phyloP scores from a whole-genome alignment of 1,140 invertebrate genomes.

The Apolygus lucorum region DNA sequence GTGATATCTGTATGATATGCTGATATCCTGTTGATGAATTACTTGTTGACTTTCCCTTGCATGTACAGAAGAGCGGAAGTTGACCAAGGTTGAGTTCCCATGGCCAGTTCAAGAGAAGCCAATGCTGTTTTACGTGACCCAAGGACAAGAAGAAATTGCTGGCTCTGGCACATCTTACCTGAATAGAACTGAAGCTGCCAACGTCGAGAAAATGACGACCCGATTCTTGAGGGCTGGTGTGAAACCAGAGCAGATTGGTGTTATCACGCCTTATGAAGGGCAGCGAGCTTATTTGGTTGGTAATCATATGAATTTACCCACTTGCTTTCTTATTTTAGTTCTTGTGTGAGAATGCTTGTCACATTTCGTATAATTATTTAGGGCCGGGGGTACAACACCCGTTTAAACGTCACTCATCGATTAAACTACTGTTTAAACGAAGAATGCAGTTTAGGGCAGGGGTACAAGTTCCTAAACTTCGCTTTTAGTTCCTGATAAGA shows the following conservation, averaged over 20 bases:
- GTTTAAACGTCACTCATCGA: no score
- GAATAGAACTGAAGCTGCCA: constrained; percentile 96
- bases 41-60: no score
- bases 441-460: no score
- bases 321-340: neutral
- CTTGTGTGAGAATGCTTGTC: no score
- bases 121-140: constrained; percentile 98
- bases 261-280: constrained; percentile 98
- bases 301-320: no score
- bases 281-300: constrained; percentile 89
- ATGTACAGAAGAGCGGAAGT: constrained; percentile 70
- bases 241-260: constrained; percentile 97
- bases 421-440: no score
- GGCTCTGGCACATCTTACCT: constrained; percentile 97
- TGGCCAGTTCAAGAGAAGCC: constrained; percentile 95
- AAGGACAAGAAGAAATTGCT: constrained; percentile 97
- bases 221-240: constrained; percentile 88
- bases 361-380: no score
- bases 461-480: no score
- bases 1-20: neutral
- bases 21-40: neutral
- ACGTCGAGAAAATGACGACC: constrained; percentile 96
- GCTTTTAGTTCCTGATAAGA: no score
- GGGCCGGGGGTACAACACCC: no score
- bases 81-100: constrained; percentile 90